Evolutionary conservation across 2,888 invertebrate species (phyloP), one percentile per base, ranked within the genome.

Genomic region (Conchocele bisecta): DNA sequence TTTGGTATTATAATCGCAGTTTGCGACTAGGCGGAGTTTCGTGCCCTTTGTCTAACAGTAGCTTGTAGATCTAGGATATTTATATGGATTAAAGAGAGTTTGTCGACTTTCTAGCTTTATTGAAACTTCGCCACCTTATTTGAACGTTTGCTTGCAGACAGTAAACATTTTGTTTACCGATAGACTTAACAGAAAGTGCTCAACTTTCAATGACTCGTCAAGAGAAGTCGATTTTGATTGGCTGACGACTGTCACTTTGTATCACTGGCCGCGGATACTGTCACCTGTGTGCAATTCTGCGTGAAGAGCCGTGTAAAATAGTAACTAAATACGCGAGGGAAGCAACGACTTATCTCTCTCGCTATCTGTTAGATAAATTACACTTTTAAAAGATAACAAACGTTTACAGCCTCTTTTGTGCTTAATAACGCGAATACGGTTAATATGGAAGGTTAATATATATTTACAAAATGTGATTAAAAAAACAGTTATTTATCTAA

Each of bases 81-180:
- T n/a, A n/a, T n/a, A n/a, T n/a, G n/a, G n/a, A n/a, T n/a, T n/a
- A n/a, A n/a, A n/a, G n/a, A n/a, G n/a, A n/a, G n/a, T n/a, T n/a
- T n/a, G n/a, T n/a, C n/a, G n/a, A n/a, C n/a, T n/a, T n/a, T n/a
- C n/a, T n/a, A 51, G n/a, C 17, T 22, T 51, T 51, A 51, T 51
- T 51, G 51, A 51, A 31, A 51, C 35, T 51, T 51, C 22, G 35
- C 31, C 51, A 51, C 51, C 51, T 33, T 22, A 51, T 51, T 33
- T 35, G 35, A 51, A 35, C n/a, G 17, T 2, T 11, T 51, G 35
- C 35, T 51, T 51, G 51, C 31, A 51, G 15, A 35, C 29, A 35
- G 51, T 51, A 51, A 51, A 51, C 51, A 51, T 51, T 51, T 51
- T 51, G 51, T 51, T 51, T 51, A 51, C 51, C 51, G 35, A 33